Percentiles rank a stretch among this genome's conserved stretches.
These are phyloP conservation scores for Bombus superbus DNA, from an alignment of 1,140 invertebrate species.

Conservation along the genomic window DNA sequence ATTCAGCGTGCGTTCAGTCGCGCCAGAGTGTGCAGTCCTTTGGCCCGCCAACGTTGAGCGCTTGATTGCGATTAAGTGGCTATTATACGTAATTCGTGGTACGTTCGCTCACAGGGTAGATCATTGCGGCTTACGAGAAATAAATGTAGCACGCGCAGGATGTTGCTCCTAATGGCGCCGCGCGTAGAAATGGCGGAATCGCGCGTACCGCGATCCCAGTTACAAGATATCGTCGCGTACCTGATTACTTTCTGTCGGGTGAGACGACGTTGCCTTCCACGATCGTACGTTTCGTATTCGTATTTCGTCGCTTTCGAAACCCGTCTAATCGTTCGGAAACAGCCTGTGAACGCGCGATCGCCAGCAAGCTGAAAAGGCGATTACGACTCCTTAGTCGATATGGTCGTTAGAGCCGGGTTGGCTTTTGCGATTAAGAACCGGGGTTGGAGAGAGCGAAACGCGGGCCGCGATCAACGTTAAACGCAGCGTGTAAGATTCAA, in stretches of 20 bases:
- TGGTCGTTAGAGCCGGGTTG: neutral
- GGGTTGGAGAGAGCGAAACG: neutral
- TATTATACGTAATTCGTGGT: conserved; percentile 46
- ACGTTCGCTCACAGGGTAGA: neutral
- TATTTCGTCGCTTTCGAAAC: too few species aligned
- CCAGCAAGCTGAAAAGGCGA: neutral
- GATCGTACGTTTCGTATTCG: too few species aligned
- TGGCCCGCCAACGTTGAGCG: conserved; percentile 51
- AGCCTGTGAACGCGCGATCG: neutral
- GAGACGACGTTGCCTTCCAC: neutral
- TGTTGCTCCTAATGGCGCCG: neutral
- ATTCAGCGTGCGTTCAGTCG: conserved; percentile 20
- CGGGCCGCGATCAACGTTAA: conserved; percentile 19
- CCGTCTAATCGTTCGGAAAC: neutral
- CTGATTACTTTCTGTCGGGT: neutral
- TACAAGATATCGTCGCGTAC: neutral
- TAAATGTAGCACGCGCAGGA: conserved; percentile 7
- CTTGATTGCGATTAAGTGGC: conserved; percentile 58
- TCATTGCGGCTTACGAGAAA: neutral
- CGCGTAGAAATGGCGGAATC: neutral
- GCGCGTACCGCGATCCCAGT: neutral
- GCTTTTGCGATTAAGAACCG: neutral
- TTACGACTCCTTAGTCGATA: neutral
- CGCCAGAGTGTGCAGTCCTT: neutral
- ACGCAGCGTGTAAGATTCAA: conserved; percentile 1